phyloP scores from a whole-genome alignment of 1,140 invertebrate species.

The Eurosta solidaginis region DNA sequence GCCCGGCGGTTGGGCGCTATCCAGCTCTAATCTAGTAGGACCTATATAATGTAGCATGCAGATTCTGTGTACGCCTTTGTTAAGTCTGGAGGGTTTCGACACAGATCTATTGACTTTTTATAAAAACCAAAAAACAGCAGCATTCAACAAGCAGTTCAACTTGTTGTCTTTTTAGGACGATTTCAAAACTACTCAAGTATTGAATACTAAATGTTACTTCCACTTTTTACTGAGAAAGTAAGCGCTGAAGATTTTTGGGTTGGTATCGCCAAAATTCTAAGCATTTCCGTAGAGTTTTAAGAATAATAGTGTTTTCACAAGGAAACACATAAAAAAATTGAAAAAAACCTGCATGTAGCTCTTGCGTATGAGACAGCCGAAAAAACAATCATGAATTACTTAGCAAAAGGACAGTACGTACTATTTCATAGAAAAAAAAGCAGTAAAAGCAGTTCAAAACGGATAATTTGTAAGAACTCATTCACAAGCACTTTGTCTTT shows the following conservation, averaged over 20 bases:
- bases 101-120: too few relatives aligned
- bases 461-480: background rate
- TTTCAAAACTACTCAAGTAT: too few relatives aligned
- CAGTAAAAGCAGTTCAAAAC: background rate
- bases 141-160: too few relatives aligned
- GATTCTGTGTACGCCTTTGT: too few relatives aligned
- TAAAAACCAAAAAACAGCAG: too few relatives aligned
- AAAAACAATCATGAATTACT: background rate
- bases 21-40: too few relatives aligned
- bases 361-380: background rate
- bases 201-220: too few relatives aligned
- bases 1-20: too few relatives aligned
- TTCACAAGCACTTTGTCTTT: background rate
- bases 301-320: background rate
- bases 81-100: too few relatives aligned
- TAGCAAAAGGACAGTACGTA: background rate
- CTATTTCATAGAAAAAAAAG: background rate
- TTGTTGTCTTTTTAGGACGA: too few relatives aligned
- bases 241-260: background rate
- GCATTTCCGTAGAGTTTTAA: background rate
- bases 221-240: too few relatives aligned
- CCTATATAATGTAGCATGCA: too few relatives aligned
- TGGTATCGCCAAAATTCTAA: background rate
- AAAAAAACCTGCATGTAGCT: background rate
- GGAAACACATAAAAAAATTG: background rate